Base-by-base conservation (phyloP, 2,113 vertebrate genomes). In the Cyanoramphus novaezelandiae region DNA sequence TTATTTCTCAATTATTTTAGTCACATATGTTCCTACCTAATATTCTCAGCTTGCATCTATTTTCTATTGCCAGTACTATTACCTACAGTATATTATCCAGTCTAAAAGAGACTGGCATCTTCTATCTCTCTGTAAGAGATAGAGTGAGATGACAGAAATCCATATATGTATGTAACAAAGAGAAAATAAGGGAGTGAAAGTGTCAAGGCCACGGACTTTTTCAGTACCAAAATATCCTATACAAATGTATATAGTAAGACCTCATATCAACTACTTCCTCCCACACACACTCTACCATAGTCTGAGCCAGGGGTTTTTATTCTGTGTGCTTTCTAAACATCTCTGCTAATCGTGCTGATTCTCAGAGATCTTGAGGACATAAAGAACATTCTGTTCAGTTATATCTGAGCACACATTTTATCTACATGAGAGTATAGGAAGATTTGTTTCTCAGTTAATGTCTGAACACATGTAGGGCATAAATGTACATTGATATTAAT, bases 1-100 rank as follows among this genome's bases (percentile, higher is more conserved):
- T 98, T 97, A 96, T 97, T 97, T 97, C 97, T 98, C 97, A 95
- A 97, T 98, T 97, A 98, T 97, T 97, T 97, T 96, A 97, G 96
- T 91, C 96, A 96, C 96, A 97, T 95, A 97, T 96, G 97, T 97
- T 97, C 94, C 78, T 70, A 97, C 96, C 96, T 97, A 97, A 97
- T 93, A 97, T 93, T 93, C 97, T 95, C 98, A 90, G 97, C 97
- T 93, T 97, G 97, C 97, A 94, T 97, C 95, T 97, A 95, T 97
- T 97, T 96, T 94, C 97, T 82, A 80, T 93, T 46, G 91, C 97
- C 92, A 93, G 87, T 97, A 92, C 87, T 86, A 96, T 95, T 91
- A 97, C 97, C 97, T 97, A 91, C 96, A 84, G 96, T 95, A 94
- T 97, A 97, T 95, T 96, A 97, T 95, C 94, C 93, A 93, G 93